phyloP scores from a whole-genome alignment of 2,888 invertebrate species.

The Cyrtodaria siliqua region DNA sequence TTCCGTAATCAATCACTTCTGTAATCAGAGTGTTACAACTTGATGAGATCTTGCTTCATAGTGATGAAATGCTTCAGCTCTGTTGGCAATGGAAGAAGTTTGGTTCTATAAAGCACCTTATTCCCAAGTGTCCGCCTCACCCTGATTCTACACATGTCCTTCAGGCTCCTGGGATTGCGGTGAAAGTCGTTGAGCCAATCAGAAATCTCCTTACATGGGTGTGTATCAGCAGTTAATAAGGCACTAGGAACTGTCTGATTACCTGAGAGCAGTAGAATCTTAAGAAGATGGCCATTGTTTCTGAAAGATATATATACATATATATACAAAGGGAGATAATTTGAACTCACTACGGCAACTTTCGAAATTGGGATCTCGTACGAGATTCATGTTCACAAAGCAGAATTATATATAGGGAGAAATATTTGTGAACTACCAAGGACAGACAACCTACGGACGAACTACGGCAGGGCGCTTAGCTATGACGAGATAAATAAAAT shows the following conservation, averaged over 20 bases:
- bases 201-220: conserved; percentile 59
- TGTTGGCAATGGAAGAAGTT: conserved; percentile 58
- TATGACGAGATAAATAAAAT: conserved; percentile 9
- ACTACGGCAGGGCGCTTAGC: too few relatives aligned
- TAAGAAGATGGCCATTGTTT: conserved; percentile 52
- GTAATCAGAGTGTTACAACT: too few relatives aligned
- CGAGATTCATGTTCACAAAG: too few relatives aligned
- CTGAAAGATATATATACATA: too few relatives aligned
- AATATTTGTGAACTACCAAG: too few relatives aligned
- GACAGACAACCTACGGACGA: too few relatives aligned
- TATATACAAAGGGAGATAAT: too few relatives aligned
- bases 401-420: too few relatives aligned
- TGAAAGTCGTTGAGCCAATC: conserved; percentile 64
- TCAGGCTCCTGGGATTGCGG: conserved; percentile 61
- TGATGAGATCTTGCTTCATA: conserved; percentile 26
- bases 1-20: too few relatives aligned
- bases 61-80: conserved; percentile 64
- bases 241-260: conserved; percentile 60
- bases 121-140: conserved; percentile 68
- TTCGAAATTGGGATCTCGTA: too few relatives aligned
- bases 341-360: too few relatives aligned
- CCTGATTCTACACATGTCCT: conserved; percentile 63
- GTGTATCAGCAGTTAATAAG: conserved; percentile 38
- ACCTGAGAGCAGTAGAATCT: conserved; percentile 67
- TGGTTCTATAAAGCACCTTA: conserved; percentile 55